Percentiles rank a stretch among this genome's conserved stretches.
phyloP scores from a whole-genome alignment of 2,888 invertebrate genomes.

The Gymnocheta viridis region DNA sequence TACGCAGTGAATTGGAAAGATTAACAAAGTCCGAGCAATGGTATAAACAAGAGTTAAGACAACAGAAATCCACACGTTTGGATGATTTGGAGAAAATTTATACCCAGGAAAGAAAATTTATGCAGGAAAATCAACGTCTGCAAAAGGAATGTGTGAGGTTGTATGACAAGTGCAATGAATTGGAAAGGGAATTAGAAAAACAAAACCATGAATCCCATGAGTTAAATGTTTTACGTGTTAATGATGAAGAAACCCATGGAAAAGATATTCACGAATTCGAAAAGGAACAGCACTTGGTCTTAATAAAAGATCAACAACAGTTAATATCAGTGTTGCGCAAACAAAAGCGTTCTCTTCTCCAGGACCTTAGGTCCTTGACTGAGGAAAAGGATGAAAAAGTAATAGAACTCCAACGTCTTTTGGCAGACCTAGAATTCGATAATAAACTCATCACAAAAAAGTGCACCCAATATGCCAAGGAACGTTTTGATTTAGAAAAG shows the following conservation, averaged over 20 bases:
- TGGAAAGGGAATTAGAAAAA: conserved; percentile 73
- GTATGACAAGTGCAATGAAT: conserved; percentile 74
- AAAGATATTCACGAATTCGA: conserved; percentile 72
- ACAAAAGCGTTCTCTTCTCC: conserved; percentile 77
- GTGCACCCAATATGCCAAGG: conserved; percentile 75
- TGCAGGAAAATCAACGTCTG: conserved; percentile 79
- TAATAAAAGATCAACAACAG: conserved; percentile 77
- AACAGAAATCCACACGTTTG: conserved; percentile 77
- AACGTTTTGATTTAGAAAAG: conserved; percentile 73
- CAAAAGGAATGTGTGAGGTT: conserved; percentile 78
- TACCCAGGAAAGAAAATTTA: conserved; percentile 79
- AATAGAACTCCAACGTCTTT: conserved; percentile 74
- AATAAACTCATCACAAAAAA: conserved; percentile 78
- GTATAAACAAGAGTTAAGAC: conserved; percentile 79
- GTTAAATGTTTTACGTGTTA: conserved; percentile 4
- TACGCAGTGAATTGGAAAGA: conserved; percentile 79
- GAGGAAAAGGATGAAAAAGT: conserved; percentile 77
- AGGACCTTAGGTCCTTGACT: conserved; percentile 75
- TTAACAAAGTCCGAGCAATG: conserved; percentile 79
- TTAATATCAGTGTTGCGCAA: conserved; percentile 78
- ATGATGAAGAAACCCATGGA: background rate
- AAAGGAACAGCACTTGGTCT: conserved; percentile 74
- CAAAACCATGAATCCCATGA: conserved; percentile 64
- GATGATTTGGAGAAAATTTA: conserved; percentile 80
- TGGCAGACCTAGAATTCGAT: conserved; percentile 77